phyloP scores from a whole-genome alignment of 1,140 invertebrate genomes.

The Eciton burchellii region DNA sequence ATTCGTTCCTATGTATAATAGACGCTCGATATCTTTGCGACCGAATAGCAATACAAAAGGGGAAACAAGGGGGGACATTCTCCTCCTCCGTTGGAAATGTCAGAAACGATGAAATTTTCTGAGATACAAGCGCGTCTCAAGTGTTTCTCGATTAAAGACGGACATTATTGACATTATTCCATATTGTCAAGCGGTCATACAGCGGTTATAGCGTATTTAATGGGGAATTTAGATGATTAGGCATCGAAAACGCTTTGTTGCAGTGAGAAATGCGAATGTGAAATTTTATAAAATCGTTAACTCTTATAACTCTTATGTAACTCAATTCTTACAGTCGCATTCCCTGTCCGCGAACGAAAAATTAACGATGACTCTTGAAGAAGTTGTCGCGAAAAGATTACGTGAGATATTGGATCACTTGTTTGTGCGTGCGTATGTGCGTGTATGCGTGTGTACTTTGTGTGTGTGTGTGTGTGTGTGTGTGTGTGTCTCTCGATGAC shows the following conservation, averaged over 20 bases:
- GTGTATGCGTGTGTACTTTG: background rate
- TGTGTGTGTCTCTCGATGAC: too few species aligned
- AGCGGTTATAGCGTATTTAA: background rate
- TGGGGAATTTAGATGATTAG: background rate
- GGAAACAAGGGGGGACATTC: constrained; percentile 12
- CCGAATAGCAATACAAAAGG: background rate
- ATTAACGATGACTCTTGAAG: background rate
- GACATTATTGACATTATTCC: background rate
- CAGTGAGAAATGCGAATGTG: background rate
- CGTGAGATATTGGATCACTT: constrained; percentile 8
- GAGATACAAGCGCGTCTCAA: background rate
- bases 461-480: background rate
- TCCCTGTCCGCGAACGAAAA: background rate
- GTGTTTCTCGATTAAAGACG: constrained; percentile 14
- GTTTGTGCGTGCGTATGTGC: background rate
- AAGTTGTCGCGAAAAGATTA: background rate
- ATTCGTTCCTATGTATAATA: constrained; percentile 74
- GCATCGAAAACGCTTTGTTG: constrained; percentile 24
- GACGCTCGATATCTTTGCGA: constrained; percentile 27
- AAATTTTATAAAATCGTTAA: constrained; percentile 49
- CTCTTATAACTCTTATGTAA: constrained; percentile 34
- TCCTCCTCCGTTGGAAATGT: background rate
- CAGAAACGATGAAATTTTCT: constrained; percentile 24
- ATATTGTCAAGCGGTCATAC: background rate
- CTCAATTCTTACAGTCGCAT: constrained; percentile 32